Percentiles rank a stretch among this genome's conserved stretches.
Evolutionary conservation across 1,140 invertebrate species (phyloP).

Genomic region (Calosoma granatense): DNA sequence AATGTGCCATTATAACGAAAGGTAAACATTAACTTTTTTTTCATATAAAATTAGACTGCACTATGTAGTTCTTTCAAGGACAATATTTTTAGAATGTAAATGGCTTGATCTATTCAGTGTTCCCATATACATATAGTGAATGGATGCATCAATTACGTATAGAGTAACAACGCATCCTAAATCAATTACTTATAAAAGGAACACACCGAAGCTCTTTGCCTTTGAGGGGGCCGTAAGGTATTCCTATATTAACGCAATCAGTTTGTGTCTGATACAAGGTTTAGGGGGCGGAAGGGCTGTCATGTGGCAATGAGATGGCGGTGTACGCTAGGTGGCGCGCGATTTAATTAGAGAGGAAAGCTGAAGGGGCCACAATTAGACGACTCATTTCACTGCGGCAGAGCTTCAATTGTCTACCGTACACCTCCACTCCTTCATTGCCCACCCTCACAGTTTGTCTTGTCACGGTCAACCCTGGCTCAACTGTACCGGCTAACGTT

Average conservation of each 20-base stretch:
- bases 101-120: too few species aligned
- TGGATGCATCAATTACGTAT: too few species aligned
- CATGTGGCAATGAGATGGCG: neutral
- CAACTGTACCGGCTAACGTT: too few species aligned
- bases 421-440: neutral
- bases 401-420: neutral
- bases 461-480: neutral
- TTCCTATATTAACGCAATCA: constrained; percentile 4
- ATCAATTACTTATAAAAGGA: neutral
- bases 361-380: neutral
- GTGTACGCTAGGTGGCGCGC: neutral
- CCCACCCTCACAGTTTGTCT: neutral
- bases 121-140: too few species aligned
- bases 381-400: constrained; percentile 4
- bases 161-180: neutral
- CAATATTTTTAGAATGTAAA: too few species aligned
- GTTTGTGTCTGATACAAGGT: neutral
- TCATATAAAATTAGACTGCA: too few species aligned
- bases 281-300: neutral
- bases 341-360: neutral
- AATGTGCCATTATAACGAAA: too few species aligned
- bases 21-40: too few species aligned
- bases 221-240: neutral
- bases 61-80: too few species aligned
- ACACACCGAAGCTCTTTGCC: neutral